phyloP scores from a whole-genome alignment of 2,888 invertebrate species.

The Cylloceria caligata region DNA sequence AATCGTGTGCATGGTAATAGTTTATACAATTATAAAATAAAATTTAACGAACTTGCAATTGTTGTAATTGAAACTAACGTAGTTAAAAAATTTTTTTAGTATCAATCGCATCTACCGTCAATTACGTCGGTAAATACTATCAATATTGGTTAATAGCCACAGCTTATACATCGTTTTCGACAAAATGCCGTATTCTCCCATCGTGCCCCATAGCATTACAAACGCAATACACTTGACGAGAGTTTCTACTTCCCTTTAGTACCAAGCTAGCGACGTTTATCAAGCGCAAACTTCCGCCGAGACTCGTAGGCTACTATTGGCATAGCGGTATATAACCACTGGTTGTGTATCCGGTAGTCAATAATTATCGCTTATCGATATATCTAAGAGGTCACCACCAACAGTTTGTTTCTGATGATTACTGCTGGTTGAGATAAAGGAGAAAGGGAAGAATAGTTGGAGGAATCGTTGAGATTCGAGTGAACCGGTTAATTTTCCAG shows the following conservation, averaged over 20 bases:
- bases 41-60: background rate
- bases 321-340: constrained; percentile 12
- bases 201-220: constrained; percentile 7
- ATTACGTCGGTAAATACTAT: constrained; percentile 33
- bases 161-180: constrained; percentile 50
- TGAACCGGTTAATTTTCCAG: constrained; percentile 49
- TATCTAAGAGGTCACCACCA: constrained; percentile 1
- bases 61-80: background rate
- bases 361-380: constrained; percentile 56
- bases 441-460: constrained; percentile 1
- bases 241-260: constrained; percentile 53
- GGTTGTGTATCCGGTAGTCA: constrained; percentile 21
- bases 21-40: background rate
- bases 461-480: constrained; percentile 41
- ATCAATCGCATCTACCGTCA: constrained; percentile 2
- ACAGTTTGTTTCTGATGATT: constrained; percentile 32
- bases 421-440: background rate
- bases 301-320: constrained; percentile 13
- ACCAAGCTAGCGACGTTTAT: constrained; percentile 53
- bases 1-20: background rate
- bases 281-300: constrained; percentile 45
- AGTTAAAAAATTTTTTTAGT: background rate
- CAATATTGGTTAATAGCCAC: constrained; percentile 36
- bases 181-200: constrained; percentile 48
- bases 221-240: constrained; percentile 49